phyloP scores from a whole-genome alignment of 1,140 invertebrate genomes.

The Drosophila saltans region DNA sequence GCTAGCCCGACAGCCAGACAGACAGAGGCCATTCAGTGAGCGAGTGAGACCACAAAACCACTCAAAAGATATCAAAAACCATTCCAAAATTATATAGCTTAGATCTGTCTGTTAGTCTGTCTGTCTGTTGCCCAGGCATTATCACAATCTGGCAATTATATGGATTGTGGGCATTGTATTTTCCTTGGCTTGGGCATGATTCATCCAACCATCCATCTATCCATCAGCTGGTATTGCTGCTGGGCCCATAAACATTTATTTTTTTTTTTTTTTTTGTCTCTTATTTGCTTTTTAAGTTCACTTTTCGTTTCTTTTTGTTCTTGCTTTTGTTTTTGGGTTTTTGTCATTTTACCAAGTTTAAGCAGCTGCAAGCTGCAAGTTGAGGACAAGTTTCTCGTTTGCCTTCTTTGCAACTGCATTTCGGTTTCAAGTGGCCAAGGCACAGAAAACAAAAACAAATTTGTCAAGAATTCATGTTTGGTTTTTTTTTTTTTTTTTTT shows the following conservation, averaged over 20 bases:
- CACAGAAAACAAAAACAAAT: constrained; percentile 1
- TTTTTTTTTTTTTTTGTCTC: neutral
- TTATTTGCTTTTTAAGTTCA: too few species aligned
- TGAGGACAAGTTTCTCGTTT: constrained; percentile 6
- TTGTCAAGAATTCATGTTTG: neutral
- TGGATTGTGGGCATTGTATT: constrained; percentile 50
- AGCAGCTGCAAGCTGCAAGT: constrained; percentile 11
- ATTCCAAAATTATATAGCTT: constrained; percentile 10
- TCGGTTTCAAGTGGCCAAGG: constrained; percentile 3
- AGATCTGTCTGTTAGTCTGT: neutral
- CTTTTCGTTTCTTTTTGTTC: neutral
- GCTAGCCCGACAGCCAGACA: neutral
- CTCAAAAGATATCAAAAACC: constrained; percentile 27
- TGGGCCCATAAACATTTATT: neutral
- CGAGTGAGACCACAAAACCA: neutral
- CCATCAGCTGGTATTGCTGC: constrained; percentile 31
- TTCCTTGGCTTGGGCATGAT: constrained; percentile 29
- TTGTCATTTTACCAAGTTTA: constrained; percentile 11
- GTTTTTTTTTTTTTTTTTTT: neutral
- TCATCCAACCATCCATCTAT: constrained; percentile 39
- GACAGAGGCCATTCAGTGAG: neutral
- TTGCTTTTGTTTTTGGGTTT: neutral
- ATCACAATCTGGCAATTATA: constrained; percentile 55
- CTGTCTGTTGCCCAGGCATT: constrained; percentile 32
- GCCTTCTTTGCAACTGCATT: constrained; percentile 8